A percentile compares a stretch with the other conserved stretches of the same genome.
phyloP scores from a whole-genome alignment of 2,888 invertebrate species.

The Drosophila mimetica region DNA sequence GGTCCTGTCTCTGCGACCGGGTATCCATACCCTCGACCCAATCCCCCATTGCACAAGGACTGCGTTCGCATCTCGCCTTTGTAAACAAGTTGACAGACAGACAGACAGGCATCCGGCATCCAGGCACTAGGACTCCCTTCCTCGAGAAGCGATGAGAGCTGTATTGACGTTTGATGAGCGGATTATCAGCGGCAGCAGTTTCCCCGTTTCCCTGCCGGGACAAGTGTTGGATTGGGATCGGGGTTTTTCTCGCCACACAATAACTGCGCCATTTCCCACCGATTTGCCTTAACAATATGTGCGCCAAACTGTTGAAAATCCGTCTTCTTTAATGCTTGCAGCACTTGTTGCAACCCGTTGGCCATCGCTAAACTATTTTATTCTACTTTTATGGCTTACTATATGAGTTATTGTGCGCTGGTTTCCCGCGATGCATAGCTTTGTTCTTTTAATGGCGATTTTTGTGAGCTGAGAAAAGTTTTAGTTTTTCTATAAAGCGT shows the following conservation, averaged over 20 bases:
- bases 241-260: constrained; percentile 30
- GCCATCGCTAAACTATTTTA: constrained; percentile 7
- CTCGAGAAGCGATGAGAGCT: constrained; percentile 39
- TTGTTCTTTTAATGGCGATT: not conserved
- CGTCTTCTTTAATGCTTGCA: constrained; percentile 5
- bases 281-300: constrained; percentile 37
- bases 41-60: constrained; percentile 8
- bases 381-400: not conserved
- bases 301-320: constrained; percentile 31
- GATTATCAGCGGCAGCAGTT: constrained; percentile 64
- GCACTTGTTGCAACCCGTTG: constrained; percentile 24
- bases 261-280: constrained; percentile 45
- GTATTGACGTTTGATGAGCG: constrained; percentile 80
- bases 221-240: constrained; percentile 25
- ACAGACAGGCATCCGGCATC: constrained; percentile 54
- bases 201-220: constrained; percentile 25
- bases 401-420: not conserved
- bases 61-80: constrained; percentile 50
- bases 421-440: constrained; percentile 5
- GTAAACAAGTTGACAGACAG: constrained; percentile 74
- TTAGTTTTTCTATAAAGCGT: too few species aligned
- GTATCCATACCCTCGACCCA: not conserved
- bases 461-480: too few species aligned
- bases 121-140: constrained; percentile 3
- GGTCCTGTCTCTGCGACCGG: constrained; percentile 33